These are phyloP conservation scores for Leptobrachium ailaonicum DNA, from an alignment of 2,113 vertebrate genomes.

Conservation along the genomic window DNA sequence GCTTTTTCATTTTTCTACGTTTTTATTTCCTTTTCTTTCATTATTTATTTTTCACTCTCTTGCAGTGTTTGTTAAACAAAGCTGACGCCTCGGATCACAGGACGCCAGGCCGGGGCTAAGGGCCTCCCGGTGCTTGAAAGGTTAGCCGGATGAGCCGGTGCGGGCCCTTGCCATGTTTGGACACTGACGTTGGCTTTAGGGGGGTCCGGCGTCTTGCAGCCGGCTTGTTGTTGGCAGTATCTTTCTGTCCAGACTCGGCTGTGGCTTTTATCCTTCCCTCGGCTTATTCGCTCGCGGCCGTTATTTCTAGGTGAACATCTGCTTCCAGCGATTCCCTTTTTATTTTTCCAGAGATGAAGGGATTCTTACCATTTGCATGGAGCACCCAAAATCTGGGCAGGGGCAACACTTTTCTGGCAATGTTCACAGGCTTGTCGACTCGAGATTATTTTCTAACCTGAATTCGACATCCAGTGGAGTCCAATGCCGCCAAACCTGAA, in stretches of 20 bases:
- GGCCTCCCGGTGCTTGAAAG: constrained; percentile 2
- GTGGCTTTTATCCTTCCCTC: not conserved
- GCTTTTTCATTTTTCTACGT: not conserved
- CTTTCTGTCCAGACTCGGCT: constrained; percentile 7
- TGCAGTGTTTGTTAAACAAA: not conserved
- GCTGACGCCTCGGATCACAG: not conserved
- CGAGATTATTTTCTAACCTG: no score
- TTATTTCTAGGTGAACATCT: not conserved
- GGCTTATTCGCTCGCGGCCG: not conserved
- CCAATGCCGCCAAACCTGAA: no score
- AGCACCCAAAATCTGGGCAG: no score
- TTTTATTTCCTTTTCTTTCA: not conserved
- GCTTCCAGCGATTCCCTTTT: not conserved
- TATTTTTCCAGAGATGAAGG: not conserved
- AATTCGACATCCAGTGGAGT: no score
- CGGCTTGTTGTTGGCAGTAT: not conserved
- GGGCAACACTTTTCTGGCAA: no score
- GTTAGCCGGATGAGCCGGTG: not conserved
- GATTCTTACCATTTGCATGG: not conserved
- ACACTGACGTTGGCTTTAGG: not conserved
- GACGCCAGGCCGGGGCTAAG: not conserved
- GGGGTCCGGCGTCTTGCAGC: not conserved
- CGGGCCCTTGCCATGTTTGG: not conserved
- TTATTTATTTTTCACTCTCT: not conserved
- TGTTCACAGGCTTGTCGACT: no score